A percentile compares a stretch with the other conserved stretches of the same genome.
Evolutionary conservation across 1,140 invertebrate species (phyloP).

Genomic region (Halyomorpha halys): DNA sequence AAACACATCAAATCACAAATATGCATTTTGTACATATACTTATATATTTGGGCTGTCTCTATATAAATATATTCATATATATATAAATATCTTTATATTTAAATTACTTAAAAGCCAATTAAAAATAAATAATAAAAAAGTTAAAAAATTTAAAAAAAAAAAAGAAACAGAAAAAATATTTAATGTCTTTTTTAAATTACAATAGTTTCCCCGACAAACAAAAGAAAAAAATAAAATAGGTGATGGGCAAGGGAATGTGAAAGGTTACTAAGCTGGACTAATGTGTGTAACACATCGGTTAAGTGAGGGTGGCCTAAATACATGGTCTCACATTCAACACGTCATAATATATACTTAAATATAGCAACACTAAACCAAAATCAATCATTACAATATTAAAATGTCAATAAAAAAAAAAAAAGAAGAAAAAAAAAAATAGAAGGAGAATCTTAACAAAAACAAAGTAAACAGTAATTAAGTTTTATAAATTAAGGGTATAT

Average conservation of each 20-base stretch:
- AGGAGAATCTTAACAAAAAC: background rate
- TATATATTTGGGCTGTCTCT: slow-evolving; percentile 1
- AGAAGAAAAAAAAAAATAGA: background rate
- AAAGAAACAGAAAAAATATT: slow-evolving; percentile 19
- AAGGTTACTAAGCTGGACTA: slow-evolving; percentile 18
- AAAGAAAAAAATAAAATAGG: slow-evolving; percentile 4
- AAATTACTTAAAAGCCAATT: background rate
- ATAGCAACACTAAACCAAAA: slow-evolving; percentile 6
- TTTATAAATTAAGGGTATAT: slow-evolving; percentile 18
- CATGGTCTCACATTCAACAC: background rate
- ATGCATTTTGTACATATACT: slow-evolving; percentile 14
- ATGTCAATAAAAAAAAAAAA: slow-evolving; percentile 9
- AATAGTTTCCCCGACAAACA: slow-evolving; percentile 14
- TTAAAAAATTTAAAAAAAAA: slow-evolving; percentile 1
- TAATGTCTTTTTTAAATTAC: slow-evolving; percentile 20
- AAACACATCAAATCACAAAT: slow-evolving; percentile 20
- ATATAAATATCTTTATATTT: slow-evolving; percentile 14
- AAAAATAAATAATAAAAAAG: background rate
- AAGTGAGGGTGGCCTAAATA: slow-evolving; percentile 12
- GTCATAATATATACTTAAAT: slow-evolving; percentile 3
- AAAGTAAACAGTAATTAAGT: slow-evolving; percentile 14
- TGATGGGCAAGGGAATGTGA: slow-evolving; percentile 19
- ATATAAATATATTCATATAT: slow-evolving; percentile 14
- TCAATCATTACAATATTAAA: slow-evolving; percentile 7
- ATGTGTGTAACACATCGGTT: slow-evolving; percentile 16